Evolutionary conservation across 1,140 invertebrate species (phyloP).

Genomic region (Orchestia grillus): DNA sequence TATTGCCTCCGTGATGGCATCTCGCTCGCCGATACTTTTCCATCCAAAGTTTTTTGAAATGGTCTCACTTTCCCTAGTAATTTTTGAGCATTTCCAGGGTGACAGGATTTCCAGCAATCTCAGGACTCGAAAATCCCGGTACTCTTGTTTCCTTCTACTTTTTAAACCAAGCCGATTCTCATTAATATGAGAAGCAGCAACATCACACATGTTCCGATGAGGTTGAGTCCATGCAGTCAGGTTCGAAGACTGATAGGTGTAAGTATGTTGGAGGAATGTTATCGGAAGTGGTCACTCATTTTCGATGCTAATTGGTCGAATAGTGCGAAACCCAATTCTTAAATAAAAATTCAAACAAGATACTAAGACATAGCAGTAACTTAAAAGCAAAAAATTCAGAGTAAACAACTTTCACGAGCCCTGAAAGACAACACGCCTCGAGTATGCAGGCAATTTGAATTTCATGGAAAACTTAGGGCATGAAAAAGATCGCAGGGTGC

Average conservation of each 20-base stretch:
- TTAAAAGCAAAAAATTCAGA: not conserved
- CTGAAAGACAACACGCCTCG: not conserved
- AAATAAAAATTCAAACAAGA: too few relatives aligned
- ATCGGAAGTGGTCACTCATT: not conserved
- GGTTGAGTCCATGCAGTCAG: not conserved
- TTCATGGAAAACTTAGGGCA: not conserved
- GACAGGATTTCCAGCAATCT: not conserved
- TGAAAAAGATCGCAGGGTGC: too few relatives aligned
- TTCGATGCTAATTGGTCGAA: not conserved
- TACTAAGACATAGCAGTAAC: not conserved
- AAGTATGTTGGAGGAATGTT: not conserved
- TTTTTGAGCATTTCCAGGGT: not conserved
- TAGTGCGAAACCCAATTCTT: not conserved
- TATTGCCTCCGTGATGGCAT: constrained; percentile 48
- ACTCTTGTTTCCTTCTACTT: not conserved
- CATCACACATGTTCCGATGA: not conserved
- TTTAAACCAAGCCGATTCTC: not conserved
- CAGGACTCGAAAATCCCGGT: not conserved
- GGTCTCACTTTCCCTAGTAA: not conserved
- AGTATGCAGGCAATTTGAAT: not conserved
- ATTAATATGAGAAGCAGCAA: not conserved
- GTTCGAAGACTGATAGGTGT: not conserved
- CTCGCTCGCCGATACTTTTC: constrained; percentile 30
- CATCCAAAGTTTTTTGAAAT: not conserved
- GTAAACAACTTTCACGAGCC: not conserved